Evolutionary conservation across 2,888 invertebrate genomes (phyloP).

Genomic region (Harpalus rufipes): DNA sequence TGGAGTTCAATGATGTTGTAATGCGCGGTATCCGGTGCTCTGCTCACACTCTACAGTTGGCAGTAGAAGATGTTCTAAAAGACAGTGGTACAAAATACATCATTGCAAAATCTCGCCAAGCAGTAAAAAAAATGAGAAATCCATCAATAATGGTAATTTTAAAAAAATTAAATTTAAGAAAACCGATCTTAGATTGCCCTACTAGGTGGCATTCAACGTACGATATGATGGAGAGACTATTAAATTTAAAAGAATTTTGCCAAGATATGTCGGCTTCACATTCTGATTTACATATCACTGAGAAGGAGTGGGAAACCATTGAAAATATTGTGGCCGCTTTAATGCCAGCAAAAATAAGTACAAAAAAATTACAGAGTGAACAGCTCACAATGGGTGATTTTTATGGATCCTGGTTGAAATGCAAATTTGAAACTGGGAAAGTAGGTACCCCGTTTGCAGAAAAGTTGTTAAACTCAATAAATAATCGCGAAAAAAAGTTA

Average conservation of each 20-base stretch:
- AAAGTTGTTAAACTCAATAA: not conserved
- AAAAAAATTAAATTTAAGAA: conserved; percentile 34
- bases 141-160: conserved; percentile 18
- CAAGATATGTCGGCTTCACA: not conserved
- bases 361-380: conserved; percentile 3
- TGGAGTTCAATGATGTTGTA: not conserved
- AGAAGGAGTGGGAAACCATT: not conserved
- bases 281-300: conserved; percentile 3
- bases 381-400: conserved; percentile 6
- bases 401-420: conserved; percentile 1
- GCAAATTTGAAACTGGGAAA: not conserved
- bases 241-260: not conserved
- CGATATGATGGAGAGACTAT: conserved; percentile 45
- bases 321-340: not conserved
- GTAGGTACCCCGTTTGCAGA: not conserved
- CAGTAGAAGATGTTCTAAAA: conserved; percentile 57
- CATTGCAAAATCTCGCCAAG: conserved; percentile 11
- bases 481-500: not conserved
- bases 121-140: conserved; percentile 51
- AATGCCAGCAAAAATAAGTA: not conserved
- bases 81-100: not conserved
- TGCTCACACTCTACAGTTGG: conserved; percentile 61
- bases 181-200: conserved; percentile 39
- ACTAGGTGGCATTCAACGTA: conserved; percentile 53
- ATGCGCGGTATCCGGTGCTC: conserved; percentile 22